Evolutionary conservation across 30 jellyfish, hydroid and myxozoan genomes (phyloP).

Genomic region (Turritopsis rubra): DNA sequence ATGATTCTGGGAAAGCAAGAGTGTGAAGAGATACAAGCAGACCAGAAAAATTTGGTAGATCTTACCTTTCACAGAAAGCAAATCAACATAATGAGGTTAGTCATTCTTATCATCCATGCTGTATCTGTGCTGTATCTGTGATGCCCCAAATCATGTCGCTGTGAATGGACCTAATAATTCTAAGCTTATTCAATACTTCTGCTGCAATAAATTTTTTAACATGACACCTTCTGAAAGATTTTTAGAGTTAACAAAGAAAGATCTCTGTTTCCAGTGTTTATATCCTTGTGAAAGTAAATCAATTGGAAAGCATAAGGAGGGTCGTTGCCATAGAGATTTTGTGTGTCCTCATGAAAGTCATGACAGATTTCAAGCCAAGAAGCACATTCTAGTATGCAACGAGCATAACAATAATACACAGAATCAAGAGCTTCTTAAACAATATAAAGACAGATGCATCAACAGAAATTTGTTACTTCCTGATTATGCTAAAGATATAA

Average conservation of each 20-base stretch:
- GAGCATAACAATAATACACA: slow-evolving; percentile 13
- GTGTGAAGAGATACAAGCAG: not conserved
- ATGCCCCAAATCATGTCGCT: not conserved
- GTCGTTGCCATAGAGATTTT: slow-evolving; percentile 20
- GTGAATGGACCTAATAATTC: not conserved
- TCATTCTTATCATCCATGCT: not conserved
- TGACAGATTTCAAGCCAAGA: slow-evolving; percentile 1
- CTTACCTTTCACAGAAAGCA: not conserved
- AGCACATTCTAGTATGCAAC: slow-evolving; percentile 33
- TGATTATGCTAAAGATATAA: not conserved
- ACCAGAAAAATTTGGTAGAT: not conserved
- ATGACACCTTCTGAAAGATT: slow-evolving; percentile 14
- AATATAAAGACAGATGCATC: not conserved
- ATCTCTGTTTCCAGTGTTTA: slow-evolving; percentile 28
- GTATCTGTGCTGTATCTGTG: slow-evolving; percentile 11
- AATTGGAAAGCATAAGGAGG: slow-evolving; percentile 19
- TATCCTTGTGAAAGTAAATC: slow-evolving; percentile 26
- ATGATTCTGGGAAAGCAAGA: not conserved
- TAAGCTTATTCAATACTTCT: slow-evolving; percentile 2
- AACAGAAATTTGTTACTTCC: no score
- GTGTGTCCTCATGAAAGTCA: slow-evolving; percentile 28
- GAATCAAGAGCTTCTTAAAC: slow-evolving; percentile 1
- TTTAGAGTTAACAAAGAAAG: slow-evolving; percentile 14
- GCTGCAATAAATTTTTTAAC: slow-evolving; percentile 2
- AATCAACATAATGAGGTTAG: not conserved